phyloP scores from a whole-genome alignment of 2,888 invertebrate genomes.

The Steromphala cineraria region DNA sequence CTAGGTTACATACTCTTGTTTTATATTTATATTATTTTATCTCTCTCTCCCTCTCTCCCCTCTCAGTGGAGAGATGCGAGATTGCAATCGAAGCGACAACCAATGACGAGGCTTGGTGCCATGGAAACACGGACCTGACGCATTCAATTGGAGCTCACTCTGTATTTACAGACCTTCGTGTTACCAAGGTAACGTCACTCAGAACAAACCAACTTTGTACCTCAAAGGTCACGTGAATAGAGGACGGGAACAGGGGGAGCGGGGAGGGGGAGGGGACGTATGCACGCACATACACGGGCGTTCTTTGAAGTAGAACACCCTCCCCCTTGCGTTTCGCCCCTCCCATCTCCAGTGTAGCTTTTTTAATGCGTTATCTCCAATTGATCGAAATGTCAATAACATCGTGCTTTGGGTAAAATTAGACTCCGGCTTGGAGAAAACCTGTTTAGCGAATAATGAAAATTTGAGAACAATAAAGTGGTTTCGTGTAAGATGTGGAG shows the following conservation, averaged over 20 bases:
- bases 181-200: constrained; percentile 30
- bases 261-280: neutral
- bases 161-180: constrained; percentile 30
- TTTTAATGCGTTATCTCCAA: constrained; percentile 3
- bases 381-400: constrained; percentile 10
- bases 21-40: neutral
- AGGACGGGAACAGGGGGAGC: neutral
- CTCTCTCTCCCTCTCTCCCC: constrained; percentile 20
- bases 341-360: neutral
- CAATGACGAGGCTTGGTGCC: neutral
- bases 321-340: neutral
- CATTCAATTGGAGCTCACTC: neutral
- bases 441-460: constrained; percentile 3
- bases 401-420: constrained; percentile 3
- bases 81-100: neutral
- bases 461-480: constrained; percentile 11
- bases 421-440: neutral
- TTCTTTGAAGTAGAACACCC: constrained; percentile 5
- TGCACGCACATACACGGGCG: neutral
- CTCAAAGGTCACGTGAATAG: constrained; percentile 21
- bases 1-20: neutral
- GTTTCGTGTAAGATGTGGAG: neutral
- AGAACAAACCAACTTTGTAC: constrained; percentile 25
- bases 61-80: constrained; percentile 4
- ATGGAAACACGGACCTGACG: neutral